These are phyloP conservation scores for Cyclargus thomasi DNA, from an alignment of 1,140 invertebrate genomes.

Conservation along the genomic window DNA sequence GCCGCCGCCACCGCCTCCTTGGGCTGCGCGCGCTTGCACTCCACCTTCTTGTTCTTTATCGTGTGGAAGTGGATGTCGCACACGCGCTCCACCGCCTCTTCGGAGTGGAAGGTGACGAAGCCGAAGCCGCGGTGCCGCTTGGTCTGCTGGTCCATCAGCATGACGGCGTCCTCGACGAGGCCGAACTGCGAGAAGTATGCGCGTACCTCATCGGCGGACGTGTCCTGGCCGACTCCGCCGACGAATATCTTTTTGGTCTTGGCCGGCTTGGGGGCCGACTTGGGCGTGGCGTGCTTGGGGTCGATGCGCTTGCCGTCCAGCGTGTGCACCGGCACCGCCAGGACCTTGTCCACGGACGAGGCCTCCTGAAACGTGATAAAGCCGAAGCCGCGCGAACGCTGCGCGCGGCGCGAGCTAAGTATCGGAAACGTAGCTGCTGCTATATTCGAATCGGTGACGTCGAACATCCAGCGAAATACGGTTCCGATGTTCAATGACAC, in stretches of 20 bases:
- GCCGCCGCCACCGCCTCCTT: slow-evolving; percentile 88
- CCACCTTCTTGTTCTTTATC: slow-evolving; percentile 95
- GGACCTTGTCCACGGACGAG: slow-evolving; percentile 90
- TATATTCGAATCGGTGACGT: background rate
- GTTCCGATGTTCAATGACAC: slow-evolving; percentile 8
- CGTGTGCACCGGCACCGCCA: slow-evolving; percentile 87
- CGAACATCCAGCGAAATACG: background rate
- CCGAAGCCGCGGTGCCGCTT: slow-evolving; percentile 93
- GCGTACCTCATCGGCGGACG: slow-evolving; percentile 92
- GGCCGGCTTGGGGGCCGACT: slow-evolving; percentile 90
- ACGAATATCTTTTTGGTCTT: slow-evolving; percentile 95
- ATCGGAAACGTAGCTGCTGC: background rate
- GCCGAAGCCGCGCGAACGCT: slow-evolving; percentile 94
- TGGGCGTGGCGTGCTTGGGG: slow-evolving; percentile 93
- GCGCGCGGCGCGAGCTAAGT: slow-evolving; percentile 56
- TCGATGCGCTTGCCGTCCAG: slow-evolving; percentile 96
- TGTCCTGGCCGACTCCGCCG: slow-evolving; percentile 93
- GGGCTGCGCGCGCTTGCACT: slow-evolving; percentile 94
- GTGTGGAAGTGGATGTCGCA: slow-evolving; percentile 95
- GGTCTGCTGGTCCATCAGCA: slow-evolving; percentile 96
- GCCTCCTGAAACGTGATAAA: slow-evolving; percentile 95
- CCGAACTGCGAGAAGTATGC: slow-evolving; percentile 94
- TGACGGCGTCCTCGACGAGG: slow-evolving; percentile 93
- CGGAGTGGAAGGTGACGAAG: slow-evolving; percentile 94
- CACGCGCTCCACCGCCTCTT: slow-evolving; percentile 92